These are phyloP conservation scores for Petroica traversi DNA, from an alignment of 2,113 vertebrate genomes.

Conservation along the genomic window DNA sequence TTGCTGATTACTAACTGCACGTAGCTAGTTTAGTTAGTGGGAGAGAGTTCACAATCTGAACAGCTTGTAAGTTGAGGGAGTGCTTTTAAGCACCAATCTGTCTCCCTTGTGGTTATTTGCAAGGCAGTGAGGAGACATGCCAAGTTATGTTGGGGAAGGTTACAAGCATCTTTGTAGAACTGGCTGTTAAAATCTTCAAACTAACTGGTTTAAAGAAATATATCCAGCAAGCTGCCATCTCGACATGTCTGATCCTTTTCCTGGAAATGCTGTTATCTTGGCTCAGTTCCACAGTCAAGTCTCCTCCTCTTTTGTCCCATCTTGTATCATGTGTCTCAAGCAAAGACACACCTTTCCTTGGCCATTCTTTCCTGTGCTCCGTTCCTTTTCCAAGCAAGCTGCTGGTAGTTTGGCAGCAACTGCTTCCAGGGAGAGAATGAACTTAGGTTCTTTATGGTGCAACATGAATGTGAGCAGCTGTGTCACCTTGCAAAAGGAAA, in stretches of 20 bases:
- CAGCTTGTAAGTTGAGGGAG: not conserved
- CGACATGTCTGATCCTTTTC: not conserved
- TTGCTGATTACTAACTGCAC: not conserved
- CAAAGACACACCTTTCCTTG: not conserved
- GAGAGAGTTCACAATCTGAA: not conserved
- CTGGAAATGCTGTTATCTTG: not conserved
- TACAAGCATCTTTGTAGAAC: not conserved
- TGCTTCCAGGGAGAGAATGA: not conserved
- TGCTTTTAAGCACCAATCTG: not conserved
- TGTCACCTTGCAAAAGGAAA: not conserved
- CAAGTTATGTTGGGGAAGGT: not conserved
- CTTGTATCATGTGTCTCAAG: not conserved
- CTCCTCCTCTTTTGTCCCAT: not conserved
- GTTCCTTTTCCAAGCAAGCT: not conserved
- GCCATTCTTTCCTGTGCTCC: not conserved
- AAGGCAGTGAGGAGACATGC: not conserved
- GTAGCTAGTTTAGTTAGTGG: not conserved
- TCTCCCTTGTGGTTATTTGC: not conserved
- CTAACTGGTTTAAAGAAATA: not conserved
- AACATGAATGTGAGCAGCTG: not conserved
- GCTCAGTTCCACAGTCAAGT: not conserved
- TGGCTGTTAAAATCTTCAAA: not conserved
- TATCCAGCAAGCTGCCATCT: not conserved
- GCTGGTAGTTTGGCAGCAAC: not conserved
- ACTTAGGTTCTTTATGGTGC: not conserved